Evolutionary conservation across 2,797 vertebrate species (phyloP).

Genomic region (Fringilla coelebs): DNA sequence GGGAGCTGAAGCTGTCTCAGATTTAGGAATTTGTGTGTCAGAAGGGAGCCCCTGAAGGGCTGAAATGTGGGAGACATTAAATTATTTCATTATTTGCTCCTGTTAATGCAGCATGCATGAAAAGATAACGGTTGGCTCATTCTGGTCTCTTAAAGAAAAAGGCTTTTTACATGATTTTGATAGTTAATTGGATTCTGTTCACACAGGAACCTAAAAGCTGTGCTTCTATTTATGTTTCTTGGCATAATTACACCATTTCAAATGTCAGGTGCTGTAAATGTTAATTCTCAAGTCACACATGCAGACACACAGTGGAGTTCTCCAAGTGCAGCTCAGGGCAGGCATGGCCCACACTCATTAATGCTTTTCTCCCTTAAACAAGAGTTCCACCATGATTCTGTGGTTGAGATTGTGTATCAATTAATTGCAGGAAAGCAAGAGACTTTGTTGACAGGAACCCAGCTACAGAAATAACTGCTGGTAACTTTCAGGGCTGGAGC

Average conservation of each 20-base stretch:
- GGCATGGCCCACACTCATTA: not conserved
- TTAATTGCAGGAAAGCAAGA: not conserved
- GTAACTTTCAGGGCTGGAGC: not conserved
- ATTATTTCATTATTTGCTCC: rapidly evolving
- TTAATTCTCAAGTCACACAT: not conserved
- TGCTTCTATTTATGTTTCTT: not conserved
- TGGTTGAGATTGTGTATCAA: not conserved
- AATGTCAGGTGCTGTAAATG: constrained; percentile 4
- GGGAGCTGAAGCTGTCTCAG: not conserved
- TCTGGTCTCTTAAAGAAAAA: not conserved
- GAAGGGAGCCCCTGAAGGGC: not conserved
- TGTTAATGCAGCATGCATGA: not conserved
- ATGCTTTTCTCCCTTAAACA: not conserved
- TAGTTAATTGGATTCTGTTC: not conserved
- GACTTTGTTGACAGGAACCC: not conserved
- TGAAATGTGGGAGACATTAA: not conserved
- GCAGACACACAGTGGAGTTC: not conserved
- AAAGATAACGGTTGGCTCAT: not conserved
- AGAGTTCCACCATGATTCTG: not conserved
- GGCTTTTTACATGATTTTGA: not conserved
- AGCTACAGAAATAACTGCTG: not conserved
- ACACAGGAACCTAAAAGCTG: not conserved
- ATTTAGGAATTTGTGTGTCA: not conserved
- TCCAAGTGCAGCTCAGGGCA: not conserved
- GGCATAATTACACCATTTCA: not conserved